phyloP scores from a whole-genome alignment of 2,797 vertebrate genomes.

The Saxicola maurus region DNA sequence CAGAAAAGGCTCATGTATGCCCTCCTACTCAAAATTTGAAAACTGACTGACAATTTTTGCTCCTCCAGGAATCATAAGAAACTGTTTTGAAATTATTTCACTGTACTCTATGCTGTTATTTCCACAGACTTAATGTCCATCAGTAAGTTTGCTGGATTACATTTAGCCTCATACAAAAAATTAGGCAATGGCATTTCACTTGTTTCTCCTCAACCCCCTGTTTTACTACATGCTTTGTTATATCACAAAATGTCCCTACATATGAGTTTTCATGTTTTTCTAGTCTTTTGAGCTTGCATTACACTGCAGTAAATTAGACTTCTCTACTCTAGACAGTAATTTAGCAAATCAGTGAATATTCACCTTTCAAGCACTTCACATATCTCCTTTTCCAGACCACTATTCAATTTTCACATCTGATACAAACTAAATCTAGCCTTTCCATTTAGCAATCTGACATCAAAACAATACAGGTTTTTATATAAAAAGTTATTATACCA shows the following conservation, averaged over 20 bases:
- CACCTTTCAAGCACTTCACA: background rate
- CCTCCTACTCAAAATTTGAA: background rate
- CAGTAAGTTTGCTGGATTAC: background rate
- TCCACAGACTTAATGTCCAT: background rate
- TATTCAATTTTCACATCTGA: background rate
- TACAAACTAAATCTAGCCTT: background rate
- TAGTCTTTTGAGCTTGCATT: background rate
- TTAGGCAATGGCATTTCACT: background rate
- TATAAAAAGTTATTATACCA: background rate
- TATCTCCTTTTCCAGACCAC: background rate
- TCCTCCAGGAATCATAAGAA: background rate
- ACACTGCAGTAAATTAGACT: background rate
- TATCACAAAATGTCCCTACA: background rate
- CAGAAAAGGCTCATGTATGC: background rate
- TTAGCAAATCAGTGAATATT: background rate
- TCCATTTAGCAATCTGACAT: background rate
- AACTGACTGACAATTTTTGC: background rate
- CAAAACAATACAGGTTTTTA: background rate
- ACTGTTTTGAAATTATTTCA: background rate
- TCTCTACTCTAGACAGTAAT: background rate
- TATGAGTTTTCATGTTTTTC: background rate
- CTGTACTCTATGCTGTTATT: background rate
- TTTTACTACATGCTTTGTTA: background rate
- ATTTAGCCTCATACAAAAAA: background rate
- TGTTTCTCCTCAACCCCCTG: accelerated